Evolutionary conservation across 2,113 vertebrate genomes (phyloP), one percentile per base, ranked within the genome.

Genomic region (Acrocephalus kingi): DNA sequence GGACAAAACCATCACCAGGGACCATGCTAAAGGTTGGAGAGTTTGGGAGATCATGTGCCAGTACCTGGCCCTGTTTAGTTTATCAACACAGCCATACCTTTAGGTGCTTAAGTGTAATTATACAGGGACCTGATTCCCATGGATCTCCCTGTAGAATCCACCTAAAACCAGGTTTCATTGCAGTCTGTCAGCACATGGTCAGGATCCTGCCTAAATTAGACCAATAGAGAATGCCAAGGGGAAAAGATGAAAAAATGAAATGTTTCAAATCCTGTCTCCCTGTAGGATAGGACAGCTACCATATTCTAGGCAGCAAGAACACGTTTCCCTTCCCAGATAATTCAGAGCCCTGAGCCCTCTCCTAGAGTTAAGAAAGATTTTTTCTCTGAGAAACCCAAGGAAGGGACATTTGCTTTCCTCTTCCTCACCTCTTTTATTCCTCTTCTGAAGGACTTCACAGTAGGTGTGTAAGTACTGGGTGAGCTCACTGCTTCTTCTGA

Each of bases 1-100:
- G 80, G 94, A 94, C 91, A 81, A 92, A 96, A 93, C 16, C 83
- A 63, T 86, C 3, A 28, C 64, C 94, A 89, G 76, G 61, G 93
- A 95, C 84, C 84, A 27, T 86, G 86, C 11, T 90, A 86, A 88
- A 63, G 21, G 72, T 90, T 93, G 79, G 55, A 74, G 7, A 51
- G 30, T 15, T 74, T 77, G 43, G 93, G 55, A 84, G 79, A 93
- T 33, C 11, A 0, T 74, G 33, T 63, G 86, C 95, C 95, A 96
- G 75, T 31, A 75, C 51, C 89, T 89, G 83, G 73, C 54, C 61
- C 52, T 72, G 35, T 92, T 93, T 63, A n/a, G 46, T 87, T 92
- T 92, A 89, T 95, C 80, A 63, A 77, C 89, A 68, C 72, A 90
- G 52, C 56, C 83, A 52, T 43, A 86, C 64, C 69, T 94, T 90